Evolutionary conservation across 2,113 vertebrate species (phyloP), one percentile per base, ranked within the genome.

Genomic region (Lagopus muta): DNA sequence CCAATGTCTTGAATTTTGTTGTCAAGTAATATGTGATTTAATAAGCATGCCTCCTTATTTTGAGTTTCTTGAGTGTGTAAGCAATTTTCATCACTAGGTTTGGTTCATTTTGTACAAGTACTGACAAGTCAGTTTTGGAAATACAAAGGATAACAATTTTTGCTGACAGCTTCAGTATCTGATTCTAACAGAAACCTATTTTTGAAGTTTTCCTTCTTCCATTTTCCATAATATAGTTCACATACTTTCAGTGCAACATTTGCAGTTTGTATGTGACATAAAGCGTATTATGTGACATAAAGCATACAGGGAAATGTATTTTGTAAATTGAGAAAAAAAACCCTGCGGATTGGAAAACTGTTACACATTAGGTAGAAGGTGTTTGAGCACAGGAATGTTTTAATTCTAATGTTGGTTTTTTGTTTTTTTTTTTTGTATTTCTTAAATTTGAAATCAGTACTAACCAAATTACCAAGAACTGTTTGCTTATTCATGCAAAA

Each of bases 81-180:
- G 74, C 36, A 60, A 5, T 67, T 28, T 74, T 85, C 5, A 57
- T 32, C 24, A 60, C 22, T 43, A 48, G 16, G 19, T 38, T 85
- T 61, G 34, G 36, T 71, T 90, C 50, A 34, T 50, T 42, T 77
- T 86, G 43, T 74, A 38, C 28, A 81, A 78, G 45, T 22, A 12
- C 0, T 0, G 50, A 30, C 21, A 4, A 0, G 60, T 24, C 21
- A 5, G 18, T 50, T 89, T 61, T 45, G 69, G 58, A 0, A 1
- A 28, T 24, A 38, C 2, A 27, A 67, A 27, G 25, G 34, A 36
- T 36, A 34, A 27, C 8, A 34, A 13, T 47, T 84, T 80, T 90
- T 79, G 27, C 38, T 27, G 61, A 11, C 22, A 20, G 24, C 57
- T 83, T 72, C 45, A 48, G 16, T 75, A 20, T n/a, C 21, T 36